phyloP scores from a whole-genome alignment of 1,140 invertebrate species.

The Drosophila nikananu region DNA sequence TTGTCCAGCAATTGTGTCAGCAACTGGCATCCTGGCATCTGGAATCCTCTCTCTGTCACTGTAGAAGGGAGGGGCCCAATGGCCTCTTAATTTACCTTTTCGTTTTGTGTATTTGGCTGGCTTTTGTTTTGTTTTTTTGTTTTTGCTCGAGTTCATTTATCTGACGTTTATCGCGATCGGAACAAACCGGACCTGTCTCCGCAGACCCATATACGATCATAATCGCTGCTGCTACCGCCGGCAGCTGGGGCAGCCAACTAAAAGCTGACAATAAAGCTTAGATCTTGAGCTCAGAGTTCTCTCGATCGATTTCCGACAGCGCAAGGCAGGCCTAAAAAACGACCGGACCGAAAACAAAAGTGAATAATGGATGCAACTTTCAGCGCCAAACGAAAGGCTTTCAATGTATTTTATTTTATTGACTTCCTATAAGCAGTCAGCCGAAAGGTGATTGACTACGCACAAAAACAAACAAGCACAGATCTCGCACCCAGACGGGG shows the following conservation, averaged over 20 bases:
- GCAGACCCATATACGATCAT: conserved; percentile 75
- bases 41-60: conserved; percentile 16
- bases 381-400: conserved; percentile 49
- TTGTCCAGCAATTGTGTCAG: conserved; percentile 51
- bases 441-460: conserved; percentile 80
- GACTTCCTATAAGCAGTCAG: conserved; percentile 76
- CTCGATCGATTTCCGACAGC: conserved; percentile 74
- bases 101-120: conserved; percentile 41
- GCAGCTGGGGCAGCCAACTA: conserved; percentile 37
- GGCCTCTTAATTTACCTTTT: conserved; percentile 33
- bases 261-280: conserved; percentile 59
- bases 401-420: conserved; percentile 66
- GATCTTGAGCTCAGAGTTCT: conserved; percentile 68
- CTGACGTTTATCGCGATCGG: conserved; percentile 76
- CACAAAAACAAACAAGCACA: conserved; percentile 38
- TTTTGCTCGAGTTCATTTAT: conserved; percentile 69
- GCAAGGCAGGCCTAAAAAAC: conserved; percentile 68
- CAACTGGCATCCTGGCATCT: conserved; percentile 16
- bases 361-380: conserved; percentile 63
- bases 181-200: conserved; percentile 77
- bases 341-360: conserved; percentile 34
- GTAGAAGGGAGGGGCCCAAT: conserved; percentile 32
- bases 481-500: conserved; percentile 25
- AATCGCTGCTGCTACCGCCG: conserved; percentile 73
- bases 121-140: conserved; percentile 54